These are phyloP conservation scores for Monarcha castaneiventris DNA, from an alignment of 2,113 vertebrate genomes.

Conservation along the genomic window DNA sequence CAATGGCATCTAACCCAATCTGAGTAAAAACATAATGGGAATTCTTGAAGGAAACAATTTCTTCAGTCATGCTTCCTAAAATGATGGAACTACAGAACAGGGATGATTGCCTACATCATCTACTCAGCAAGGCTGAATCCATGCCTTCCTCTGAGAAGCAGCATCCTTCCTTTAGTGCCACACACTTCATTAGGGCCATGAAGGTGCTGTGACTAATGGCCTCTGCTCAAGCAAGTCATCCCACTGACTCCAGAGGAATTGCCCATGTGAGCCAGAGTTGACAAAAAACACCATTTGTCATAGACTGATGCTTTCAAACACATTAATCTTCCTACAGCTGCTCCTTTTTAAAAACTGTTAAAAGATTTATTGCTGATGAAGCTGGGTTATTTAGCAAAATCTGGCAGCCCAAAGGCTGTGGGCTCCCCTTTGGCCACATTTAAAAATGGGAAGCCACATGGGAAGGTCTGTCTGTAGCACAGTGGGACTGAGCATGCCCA, in stretches of 20 bases:
- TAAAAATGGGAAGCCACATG: neutral
- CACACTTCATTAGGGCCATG: neutral
- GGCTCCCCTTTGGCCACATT: neutral
- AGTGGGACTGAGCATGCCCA: neutral
- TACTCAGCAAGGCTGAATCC: neutral
- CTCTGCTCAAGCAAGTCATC: slow-evolving; percentile 5
- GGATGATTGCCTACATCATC: neutral
- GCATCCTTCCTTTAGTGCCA: neutral
- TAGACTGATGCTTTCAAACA: slow-evolving; percentile 15
- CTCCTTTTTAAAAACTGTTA: neutral
- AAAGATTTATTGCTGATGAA: neutral
- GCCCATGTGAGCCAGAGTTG: neutral
- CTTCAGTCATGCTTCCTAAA: neutral
- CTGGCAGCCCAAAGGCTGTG: neutral
- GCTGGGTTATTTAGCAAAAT: neutral
- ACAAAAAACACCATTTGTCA: slow-evolving; percentile 37
- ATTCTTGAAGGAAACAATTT: neutral
- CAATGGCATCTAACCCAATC: neutral
- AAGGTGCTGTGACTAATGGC: neutral
- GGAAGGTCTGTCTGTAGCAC: neutral
- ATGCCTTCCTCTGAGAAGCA: neutral
- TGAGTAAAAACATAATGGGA: neutral
- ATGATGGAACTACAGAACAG: neutral
- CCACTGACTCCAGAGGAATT: slow-evolving; percentile 3
- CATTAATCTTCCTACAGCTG: slow-evolving; percentile 4